Evolutionary conservation across 2,113 vertebrate genomes (phyloP), one percentile per base, ranked within the genome.

Genomic region (Megalops atlanticus): DNA sequence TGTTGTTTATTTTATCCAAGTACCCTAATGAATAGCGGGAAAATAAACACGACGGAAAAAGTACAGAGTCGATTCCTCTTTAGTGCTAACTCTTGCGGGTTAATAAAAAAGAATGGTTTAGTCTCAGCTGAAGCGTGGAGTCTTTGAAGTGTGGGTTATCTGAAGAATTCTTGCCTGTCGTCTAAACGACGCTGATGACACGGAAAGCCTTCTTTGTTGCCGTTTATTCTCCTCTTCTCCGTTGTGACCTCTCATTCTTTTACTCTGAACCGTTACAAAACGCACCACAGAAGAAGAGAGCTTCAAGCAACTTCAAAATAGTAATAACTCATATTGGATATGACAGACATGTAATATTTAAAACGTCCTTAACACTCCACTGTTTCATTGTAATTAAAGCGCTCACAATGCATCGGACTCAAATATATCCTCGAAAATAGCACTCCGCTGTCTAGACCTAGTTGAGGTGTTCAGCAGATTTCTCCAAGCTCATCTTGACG

Each of bases 121-220:
- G 92, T 96, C 95, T 97, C 96, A 96, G 96, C 97, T 97, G 95
- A 96, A 95, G 94, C 94, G 90, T 93, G 89, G 94, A 94, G 95
- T 93, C 96, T 98, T 98, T 99, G 97, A 99, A 97, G 97, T 97
- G 94, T 94, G 93, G 96, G 94, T 97, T 98, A 97, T 98, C 95
- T 95, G 93, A 97, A 93, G 95, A 95, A 98, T 98, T 98, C 97
- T 95, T 96, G 89, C 92, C 89, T 93, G 97, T 98, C 86, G 96
- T 96, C 96, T 95, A 95, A 98, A 98, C 97, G 95, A 98, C 96
- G 95, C 93, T 95, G 96, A 95, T 96, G 96, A 98, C 96, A 98
- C 93, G 96, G 95, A 97, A 97, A 97, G 96, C 91, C 95, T 95
- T 96, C 95, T 95, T 97, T 98, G 97, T 98, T 93, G 93, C 93